Base-by-base conservation (phyloP, 1,140 invertebrate genomes). In the Muscidifurax raptorellus region DNA sequence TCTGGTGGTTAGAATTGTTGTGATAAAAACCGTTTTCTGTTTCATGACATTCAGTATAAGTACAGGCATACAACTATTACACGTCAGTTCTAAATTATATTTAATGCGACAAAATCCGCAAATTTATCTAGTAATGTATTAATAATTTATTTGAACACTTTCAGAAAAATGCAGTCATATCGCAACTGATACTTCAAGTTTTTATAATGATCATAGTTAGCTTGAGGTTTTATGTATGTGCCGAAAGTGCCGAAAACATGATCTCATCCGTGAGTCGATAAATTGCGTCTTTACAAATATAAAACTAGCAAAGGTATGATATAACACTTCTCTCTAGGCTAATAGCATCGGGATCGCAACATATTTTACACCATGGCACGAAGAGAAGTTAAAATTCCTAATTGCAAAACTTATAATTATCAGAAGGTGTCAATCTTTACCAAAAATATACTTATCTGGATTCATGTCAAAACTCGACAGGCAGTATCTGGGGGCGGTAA, bases 161-260 rank as follows among this genome's bases (percentile, higher is more conserved):
- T 22, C 66, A 28, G 66, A 28, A 28, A 12, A 10, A 69, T 10
- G 22, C 27, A 22, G 27, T n/a, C 0, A 0, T 27, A 12, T n/a
- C 18, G 25, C 22, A 25, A 9, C 22, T 66, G 64, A 66, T 25
- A n/a, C 1, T 66, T n/a, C 64, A 66, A 25, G 0, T 27, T 5
- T 5, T 69, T 5, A 5, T 69, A 13, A 12, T 28, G 22, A 2
- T 3, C 18, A 44, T 74, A 18, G 32, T 75, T 27, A 40, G 36
- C n/a, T 64, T 82, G 7, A 40, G 81, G 59, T 28, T 82, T 32
- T 82, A 25, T 25, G 28, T 76, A 22, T 82, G 47, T 25, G 81
- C 72, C 7, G 81, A 82, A 76, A 82, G 81, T 59, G 81, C 72
- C 3, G 81, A 82, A 66, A 82, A 75, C 5, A 64, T 82, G 18